A percentile compares a stretch with the other conserved stretches of the same genome.
Conservation (phyloP, 1,140 invertebrate genomes). For the Tribolium madens region DNA sequence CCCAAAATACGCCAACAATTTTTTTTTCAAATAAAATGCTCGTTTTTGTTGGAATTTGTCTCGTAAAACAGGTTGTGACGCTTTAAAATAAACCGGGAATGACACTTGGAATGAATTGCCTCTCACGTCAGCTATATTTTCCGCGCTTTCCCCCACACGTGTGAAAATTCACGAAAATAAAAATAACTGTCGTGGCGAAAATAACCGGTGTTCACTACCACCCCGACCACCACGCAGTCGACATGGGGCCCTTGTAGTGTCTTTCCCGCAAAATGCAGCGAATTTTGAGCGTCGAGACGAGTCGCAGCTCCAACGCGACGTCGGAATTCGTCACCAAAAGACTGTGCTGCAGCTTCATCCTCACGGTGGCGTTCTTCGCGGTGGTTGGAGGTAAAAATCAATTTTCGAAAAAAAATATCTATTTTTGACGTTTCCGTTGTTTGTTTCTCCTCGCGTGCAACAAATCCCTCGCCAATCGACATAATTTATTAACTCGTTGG, state of each 20-base stretch:
- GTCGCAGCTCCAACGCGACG: constrained; percentile 41
- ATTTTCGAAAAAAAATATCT: not conserved
- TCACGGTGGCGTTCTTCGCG: constrained; percentile 67
- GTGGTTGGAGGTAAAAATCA: constrained; percentile 65
- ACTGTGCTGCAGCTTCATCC: constrained; percentile 68
- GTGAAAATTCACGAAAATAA: constrained; percentile 19
- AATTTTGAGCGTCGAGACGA: constrained; percentile 54
- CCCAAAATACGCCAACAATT: no score
- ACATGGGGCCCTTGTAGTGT: no score
- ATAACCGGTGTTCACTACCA: constrained; percentile 16
- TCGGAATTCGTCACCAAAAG: constrained; percentile 68
- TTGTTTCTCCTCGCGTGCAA: constrained; percentile 7
- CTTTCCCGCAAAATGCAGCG: constrained; percentile 58
- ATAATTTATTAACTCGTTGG: not conserved
- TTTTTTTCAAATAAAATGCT: no score
- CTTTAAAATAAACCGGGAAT: no score
- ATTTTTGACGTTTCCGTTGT: not conserved
- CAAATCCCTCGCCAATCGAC: constrained; percentile 6
- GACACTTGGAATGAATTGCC: no score
- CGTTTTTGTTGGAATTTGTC: no score
- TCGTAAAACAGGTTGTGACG: no score
- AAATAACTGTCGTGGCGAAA: constrained; percentile 21
- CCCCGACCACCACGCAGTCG: constrained; percentile 7
- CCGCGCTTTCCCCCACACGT: not conserved
- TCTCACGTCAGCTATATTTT: no score